Evolutionary conservation across 2,888 invertebrate species (phyloP).

Genomic region (Synanthedon myopaeformis): DNA sequence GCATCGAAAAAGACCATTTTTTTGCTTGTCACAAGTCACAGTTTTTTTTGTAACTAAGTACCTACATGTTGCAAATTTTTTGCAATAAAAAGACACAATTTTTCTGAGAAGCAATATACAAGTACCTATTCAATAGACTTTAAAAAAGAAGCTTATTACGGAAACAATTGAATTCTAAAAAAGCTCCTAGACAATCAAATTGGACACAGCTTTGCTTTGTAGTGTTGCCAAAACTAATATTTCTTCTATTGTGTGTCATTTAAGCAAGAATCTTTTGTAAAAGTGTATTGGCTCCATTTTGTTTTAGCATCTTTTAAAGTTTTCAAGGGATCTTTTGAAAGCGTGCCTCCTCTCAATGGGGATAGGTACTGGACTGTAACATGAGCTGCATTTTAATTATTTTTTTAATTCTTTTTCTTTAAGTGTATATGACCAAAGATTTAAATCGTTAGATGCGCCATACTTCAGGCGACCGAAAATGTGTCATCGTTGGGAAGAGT

Average conservation of each 20-base stretch:
- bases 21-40: too few relatives aligned
- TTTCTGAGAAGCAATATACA: too few relatives aligned
- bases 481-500: too few relatives aligned
- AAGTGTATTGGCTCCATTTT: conserved; percentile 36
- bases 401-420: conserved; percentile 6
- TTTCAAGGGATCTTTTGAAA: conserved; percentile 37
- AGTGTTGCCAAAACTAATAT: conserved; percentile 48
- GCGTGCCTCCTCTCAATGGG: conserved; percentile 42
- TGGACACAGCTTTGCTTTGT: conserved; percentile 21
- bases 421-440: too few relatives aligned
- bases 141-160: conserved; percentile 1
- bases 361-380: conserved; percentile 28
- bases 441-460: too few relatives aligned
- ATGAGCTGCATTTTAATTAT: conserved; percentile 60
- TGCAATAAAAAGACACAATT: too few relatives aligned
- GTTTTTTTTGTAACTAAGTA: too few relatives aligned
- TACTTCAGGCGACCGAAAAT: too few relatives aligned
- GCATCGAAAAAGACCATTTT: too few relatives aligned
- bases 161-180: conserved; percentile 12
- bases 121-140: too few relatives aligned
- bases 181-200: conserved; percentile 18
- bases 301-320: conserved; percentile 26
- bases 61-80: too few relatives aligned
- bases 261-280: conserved; percentile 47
- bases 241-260: conserved; percentile 49